Percentiles rank a stretch among this genome's conserved stretches.
Conservation (phyloP, 2,113 vertebrate genomes). For the Pteropus alecto region DNA sequence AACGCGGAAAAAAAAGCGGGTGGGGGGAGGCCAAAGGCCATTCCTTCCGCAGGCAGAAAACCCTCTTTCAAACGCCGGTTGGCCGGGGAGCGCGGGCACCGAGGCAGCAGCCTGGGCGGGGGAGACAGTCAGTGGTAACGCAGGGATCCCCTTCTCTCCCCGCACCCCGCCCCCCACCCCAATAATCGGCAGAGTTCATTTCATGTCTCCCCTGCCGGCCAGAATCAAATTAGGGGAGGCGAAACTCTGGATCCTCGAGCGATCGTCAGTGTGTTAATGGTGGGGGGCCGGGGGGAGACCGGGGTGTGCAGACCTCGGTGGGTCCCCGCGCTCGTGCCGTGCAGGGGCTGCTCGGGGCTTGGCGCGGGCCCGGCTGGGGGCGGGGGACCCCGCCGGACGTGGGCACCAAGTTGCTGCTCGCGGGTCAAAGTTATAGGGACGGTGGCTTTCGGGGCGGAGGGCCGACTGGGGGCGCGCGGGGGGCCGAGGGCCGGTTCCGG, state of each 20-base stretch:
- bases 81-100: constrained; percentile 21
- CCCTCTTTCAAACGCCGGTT: constrained; percentile 67
- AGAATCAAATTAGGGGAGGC: not conserved
- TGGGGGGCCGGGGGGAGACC: constrained; percentile 13
- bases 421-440: constrained; percentile 9
- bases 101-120: constrained; percentile 31
- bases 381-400: not conserved
- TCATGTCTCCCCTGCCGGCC: not conserved
- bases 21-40: constrained; percentile 32
- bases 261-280: constrained; percentile 13
- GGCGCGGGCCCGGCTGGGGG: not conserved
- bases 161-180: too few species aligned
- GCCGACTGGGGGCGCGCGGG: not conserved
- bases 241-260: not conserved
- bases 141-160: not conserved
- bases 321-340: not conserved
- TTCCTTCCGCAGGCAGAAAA: constrained; percentile 62
- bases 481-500: not conserved
- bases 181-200: not conserved
- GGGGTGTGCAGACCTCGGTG: not conserved
- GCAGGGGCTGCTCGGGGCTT: not conserved
- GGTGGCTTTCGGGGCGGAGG: not conserved
- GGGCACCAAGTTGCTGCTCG: constrained; percentile 1
- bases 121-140: not conserved
- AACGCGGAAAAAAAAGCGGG: not conserved